Evolutionary conservation across 2,888 invertebrate genomes (phyloP), one percentile per base, ranked within the genome.

Genomic region (Drosophila multiciliata): DNA sequence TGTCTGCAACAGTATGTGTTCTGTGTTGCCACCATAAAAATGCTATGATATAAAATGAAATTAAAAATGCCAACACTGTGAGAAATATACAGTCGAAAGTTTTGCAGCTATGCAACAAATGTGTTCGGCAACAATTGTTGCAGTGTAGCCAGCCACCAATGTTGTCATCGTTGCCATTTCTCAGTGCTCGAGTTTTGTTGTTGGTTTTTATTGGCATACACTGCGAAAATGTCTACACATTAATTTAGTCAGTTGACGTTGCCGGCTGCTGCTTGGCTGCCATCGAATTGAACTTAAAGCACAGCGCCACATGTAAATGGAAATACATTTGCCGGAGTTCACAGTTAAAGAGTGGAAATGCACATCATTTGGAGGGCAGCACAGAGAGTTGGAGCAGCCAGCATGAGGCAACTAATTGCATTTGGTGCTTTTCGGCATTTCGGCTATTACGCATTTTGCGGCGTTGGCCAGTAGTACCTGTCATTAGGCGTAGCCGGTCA

Each of bases 371-470:
- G 17, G 20, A 5, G 12, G 32, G n/a, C 60, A 33, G 32, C 71
- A 23, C 8, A 23, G 26, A 26, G 42, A 26, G 7, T 8, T 15
- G 15, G 26, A 26, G 42, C 49, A 8, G 23, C 29, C 73, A 73
- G 69, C 63, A 80, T 59, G 69, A 49, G 66, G 66, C 77, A 78
- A 83, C 88, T 85, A 85, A 85, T 85, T 85, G 88, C 84, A 85
- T 88, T 86, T 86, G 80, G 72, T 74, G 71, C 65, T 79, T 76
- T 73, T 66, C n/a, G 79, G 74, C 45, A n/a, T n/a, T n/a, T n/a
- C n/a, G 65, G 75, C 81, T 82, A 83, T 82, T 83, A 77, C 75
- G 86, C 83, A 83, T 87, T 88, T 82, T 71, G 83, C 52, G 78
- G 59, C 69, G 64, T 61, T 76, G 85, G 72, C 77, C 82, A 73